Base-by-base conservation (phyloP, 2,797 vertebrate genomes). In the Epinephelus awoara region DNA sequence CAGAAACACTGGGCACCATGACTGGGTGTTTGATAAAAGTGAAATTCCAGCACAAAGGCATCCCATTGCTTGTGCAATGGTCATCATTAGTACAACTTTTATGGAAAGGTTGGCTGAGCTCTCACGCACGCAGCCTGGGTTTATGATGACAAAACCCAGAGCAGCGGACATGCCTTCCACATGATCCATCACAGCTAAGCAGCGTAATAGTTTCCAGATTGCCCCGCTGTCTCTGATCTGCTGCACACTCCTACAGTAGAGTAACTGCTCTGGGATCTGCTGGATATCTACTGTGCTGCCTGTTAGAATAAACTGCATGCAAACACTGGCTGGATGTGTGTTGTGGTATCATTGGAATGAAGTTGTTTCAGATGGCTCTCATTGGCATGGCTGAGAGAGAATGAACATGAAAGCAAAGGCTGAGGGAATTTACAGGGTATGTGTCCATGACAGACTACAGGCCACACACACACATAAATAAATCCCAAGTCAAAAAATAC, bases 131-230 rank as follows among this genome's bases (percentile, higher is more conserved):
- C 73, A 57, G 75, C n/a, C 63, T 25, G 57, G 65, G 56, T 90
- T 90, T 83, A 92, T 75, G 79, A 88, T 73, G 87, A 91, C 80
- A 82, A 68, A 91, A 54, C 6, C 51, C 91, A 84, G 91, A 86
- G 79, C 76, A 75, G 82, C 79, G 67, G 88, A 89, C 90, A 83
- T 91, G 89, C 86, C 82, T 91, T 85, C 66, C 23, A 83, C 87
- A 75, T 90, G 88, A 92, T 89, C 83, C 82, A 85, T 85, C 80
- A 68, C 66, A 62, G 56, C 66, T 56, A 12, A 58, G 83, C 68
- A 62, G 61, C 51, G 13, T 90, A 86, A 93, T 90, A 34, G 79
- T 65, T 92, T 92, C 91, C 90, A 93, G 90, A 93, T 77, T 67
- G 42, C 40, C 42, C 65, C 0, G 71, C 73, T 77, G 80, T 65